Percentiles rank a stretch among this genome's conserved stretches.
Evolutionary conservation across 2,888 invertebrate genomes (phyloP).

Genomic region (Acanthopleura granulata): DNA sequence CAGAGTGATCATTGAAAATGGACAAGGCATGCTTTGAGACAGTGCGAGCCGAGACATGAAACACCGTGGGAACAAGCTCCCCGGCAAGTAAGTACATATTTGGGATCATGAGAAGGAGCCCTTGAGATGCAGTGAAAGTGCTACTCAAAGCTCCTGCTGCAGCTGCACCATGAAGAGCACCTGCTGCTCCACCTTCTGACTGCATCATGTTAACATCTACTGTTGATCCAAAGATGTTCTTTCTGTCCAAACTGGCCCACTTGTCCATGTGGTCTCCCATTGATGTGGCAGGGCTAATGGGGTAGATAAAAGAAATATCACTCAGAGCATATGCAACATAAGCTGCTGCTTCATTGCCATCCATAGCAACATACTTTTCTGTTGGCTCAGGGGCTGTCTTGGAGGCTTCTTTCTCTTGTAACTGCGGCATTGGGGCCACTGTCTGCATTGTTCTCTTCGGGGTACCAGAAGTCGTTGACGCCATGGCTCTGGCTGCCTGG

Average conservation of each 20-base stretch:
- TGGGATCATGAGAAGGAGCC: slow-evolving; percentile 40
- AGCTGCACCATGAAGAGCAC: slow-evolving; percentile 36
- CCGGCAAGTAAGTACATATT: slow-evolving; percentile 43
- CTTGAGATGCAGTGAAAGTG: slow-evolving; percentile 39
- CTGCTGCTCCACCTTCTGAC: slow-evolving; percentile 38
- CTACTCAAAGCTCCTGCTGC: slow-evolving; percentile 35
- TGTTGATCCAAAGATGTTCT: slow-evolving; percentile 32
- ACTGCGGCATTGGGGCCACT: slow-evolving; percentile 15
- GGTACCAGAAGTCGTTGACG: slow-evolving; percentile 10
- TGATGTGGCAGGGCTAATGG: slow-evolving; percentile 39
- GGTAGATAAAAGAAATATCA: slow-evolving; percentile 40
- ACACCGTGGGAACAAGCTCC: slow-evolving; percentile 38
- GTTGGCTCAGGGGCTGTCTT: neutral
- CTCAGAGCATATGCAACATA: slow-evolving; percentile 36
- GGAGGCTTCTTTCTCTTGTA: slow-evolving; percentile 26
- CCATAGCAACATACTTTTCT: slow-evolving; percentile 16
- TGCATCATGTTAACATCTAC: slow-evolving; percentile 41
- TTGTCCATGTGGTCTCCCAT: slow-evolving; percentile 41
- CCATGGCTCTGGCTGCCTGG: slow-evolving; percentile 16
- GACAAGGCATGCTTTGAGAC: slow-evolving; percentile 41
- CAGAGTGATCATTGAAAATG: slow-evolving; percentile 44
- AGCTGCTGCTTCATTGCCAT: slow-evolving; percentile 36
- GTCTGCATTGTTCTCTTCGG: slow-evolving; percentile 15
- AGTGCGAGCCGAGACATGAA: slow-evolving; percentile 40
- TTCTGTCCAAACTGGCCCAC: slow-evolving; percentile 32